Base-by-base conservation (phyloP, 1,140 invertebrate species). In the Leptinotarsa undecemlineata region DNA sequence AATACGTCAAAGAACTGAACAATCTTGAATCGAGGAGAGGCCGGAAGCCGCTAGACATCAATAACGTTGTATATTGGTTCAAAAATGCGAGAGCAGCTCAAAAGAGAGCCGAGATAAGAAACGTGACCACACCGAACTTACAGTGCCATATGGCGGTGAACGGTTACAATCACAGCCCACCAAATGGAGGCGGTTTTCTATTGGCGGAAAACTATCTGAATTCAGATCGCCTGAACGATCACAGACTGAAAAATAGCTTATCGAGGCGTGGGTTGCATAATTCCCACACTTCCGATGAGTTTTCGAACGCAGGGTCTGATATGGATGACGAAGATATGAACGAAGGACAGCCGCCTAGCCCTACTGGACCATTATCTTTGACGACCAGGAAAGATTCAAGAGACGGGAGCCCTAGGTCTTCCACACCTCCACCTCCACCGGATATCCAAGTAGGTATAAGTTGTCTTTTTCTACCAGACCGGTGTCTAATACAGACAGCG, bases 61-160 rank as follows among this genome's bases (percentile, higher is more conserved):
- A 98, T 82, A 99, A 99, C 84, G 96, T 99, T 14, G 96, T 98
- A 21, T 98, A 98, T 85, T 99, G 97, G 97, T 99, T 99, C 85
- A 99, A 99, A 86, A 99, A 99, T 84, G 96, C 97, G 0, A 88
- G 97, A 71, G 97, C 97, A 13, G 97, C 97, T 2, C 94, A 96
- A 84, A 97, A 98, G 83, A 88, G 96, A 60, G 93, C 94, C 1
- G 94, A 95, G 85, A 90, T 92, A 71, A 88, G 94, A 70, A 88
- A 86, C 76, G 87, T 89, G 62, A 75, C 80, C 23, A 79, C 80
- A 33, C 85, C 88, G 69, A 87, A 87, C 19, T 73, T 89, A 63
- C 81, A 86, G 51, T 88, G 88, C 68, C 89, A 89, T 78, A 82
- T 90, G 48, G 84, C 87, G 5, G 79, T 84, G n/a, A 91, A 91